phyloP scores from a whole-genome alignment of 2,113 vertebrate species.

The Cathartes aura region DNA sequence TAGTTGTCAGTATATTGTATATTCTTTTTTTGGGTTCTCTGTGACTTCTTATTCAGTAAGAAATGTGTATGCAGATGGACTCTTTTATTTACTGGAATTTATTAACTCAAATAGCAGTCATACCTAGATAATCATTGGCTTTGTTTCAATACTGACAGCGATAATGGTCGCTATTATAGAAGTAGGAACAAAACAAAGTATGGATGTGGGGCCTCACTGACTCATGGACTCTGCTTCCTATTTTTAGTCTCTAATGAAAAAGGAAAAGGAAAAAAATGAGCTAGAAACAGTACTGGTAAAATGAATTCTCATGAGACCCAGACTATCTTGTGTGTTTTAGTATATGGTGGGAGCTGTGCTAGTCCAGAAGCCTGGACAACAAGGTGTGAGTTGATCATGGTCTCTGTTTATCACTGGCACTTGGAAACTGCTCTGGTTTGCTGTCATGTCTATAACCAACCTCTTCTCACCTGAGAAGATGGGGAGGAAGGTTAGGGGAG shows the following conservation, averaged over 20 bases:
- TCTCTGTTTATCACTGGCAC: background rate
- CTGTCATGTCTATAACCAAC: background rate
- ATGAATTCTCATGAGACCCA: background rate
- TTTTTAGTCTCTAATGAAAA: background rate
- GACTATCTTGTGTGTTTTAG: background rate
- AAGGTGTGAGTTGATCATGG: fast-evolving
- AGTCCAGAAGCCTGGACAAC: background rate
- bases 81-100: background rate
- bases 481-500: background rate
- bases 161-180: background rate
- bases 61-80: background rate
- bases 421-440: background rate
- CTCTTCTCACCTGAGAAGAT: background rate
- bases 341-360: background rate
- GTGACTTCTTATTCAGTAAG: background rate
- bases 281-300: background rate
- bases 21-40: background rate
- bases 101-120: background rate
- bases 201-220: background rate
- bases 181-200: background rate
- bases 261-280: background rate
- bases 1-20: background rate
- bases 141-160: background rate
- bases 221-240: background rate
- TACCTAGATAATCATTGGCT: background rate